Percentiles rank a stretch among this genome's conserved stretches.
Conservation (phyloP, 2,888 invertebrate genomes). For the Stenodema calcarata region DNA sequence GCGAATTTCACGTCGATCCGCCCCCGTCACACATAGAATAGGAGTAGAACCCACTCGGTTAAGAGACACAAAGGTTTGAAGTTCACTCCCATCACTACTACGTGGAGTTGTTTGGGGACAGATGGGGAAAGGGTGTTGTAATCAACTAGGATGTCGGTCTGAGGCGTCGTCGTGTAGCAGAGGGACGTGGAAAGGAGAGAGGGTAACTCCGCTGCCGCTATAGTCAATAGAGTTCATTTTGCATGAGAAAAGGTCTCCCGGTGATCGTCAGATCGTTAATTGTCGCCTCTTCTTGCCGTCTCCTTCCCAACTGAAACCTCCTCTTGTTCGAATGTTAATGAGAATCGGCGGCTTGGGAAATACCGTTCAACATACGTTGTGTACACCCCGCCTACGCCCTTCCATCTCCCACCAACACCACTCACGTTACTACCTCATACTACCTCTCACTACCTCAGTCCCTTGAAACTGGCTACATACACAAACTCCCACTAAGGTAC, state of each 20-base stretch:
- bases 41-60: background rate
- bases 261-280: conserved; percentile 47
- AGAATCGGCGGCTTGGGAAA: conserved; percentile 42
- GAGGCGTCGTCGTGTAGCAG: background rate
- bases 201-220: background rate
- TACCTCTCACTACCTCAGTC: background rate
- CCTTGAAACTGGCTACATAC: background rate
- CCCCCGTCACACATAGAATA: background rate
- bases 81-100: background rate
- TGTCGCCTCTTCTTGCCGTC: conserved; percentile 36
- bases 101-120: background rate
- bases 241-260: conserved; percentile 45
- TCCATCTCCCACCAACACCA: background rate
- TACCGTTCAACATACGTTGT: conserved; percentile 20
- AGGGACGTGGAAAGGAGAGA: background rate
- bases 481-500: background rate
- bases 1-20: background rate
- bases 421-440: background rate
- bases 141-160: background rate
- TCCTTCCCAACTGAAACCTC: conserved; percentile 20
- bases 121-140: background rate
- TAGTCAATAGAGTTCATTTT: conserved; percentile 41
- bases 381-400: background rate
- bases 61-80: background rate
- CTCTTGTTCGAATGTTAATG: conserved; percentile 45